phyloP scores from a whole-genome alignment of 2,797 vertebrate genomes.

The Pantherophis vulpinus region DNA sequence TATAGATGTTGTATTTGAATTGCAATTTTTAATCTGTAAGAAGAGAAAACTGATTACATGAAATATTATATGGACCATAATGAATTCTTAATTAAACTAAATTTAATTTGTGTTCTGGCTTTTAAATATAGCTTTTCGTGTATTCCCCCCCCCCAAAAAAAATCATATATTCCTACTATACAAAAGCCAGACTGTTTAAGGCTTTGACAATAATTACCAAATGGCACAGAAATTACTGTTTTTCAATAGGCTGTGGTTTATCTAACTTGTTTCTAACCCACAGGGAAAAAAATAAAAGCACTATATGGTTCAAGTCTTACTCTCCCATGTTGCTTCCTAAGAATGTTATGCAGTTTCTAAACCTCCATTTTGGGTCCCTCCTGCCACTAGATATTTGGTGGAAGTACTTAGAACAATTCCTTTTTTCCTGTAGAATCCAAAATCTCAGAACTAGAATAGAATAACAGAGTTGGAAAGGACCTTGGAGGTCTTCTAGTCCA shows the following conservation, averaged over 20 bases:
- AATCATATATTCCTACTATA: not conserved
- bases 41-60: not conserved
- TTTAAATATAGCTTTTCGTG: not conserved
- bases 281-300: not conserved
- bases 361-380: not conserved
- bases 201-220: not conserved
- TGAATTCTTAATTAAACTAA: not conserved
- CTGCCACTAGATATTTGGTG: not conserved
- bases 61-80: not conserved
- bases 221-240: not conserved
- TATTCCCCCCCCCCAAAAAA: not conserved
- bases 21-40: not conserved
- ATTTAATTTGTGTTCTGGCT: not conserved
- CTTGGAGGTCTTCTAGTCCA: too few species aligned
- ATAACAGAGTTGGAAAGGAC: too few species aligned
- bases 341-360: not conserved
- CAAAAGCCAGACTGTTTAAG: not conserved
- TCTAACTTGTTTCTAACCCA: not conserved
- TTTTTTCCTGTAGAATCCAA: not conserved
- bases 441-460: not conserved
- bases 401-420: not conserved
- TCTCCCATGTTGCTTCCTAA: not conserved
- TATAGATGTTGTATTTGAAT: not conserved
- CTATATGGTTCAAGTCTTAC: not conserved
- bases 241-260: not conserved